A percentile compares a stretch with the other conserved stretches of the same genome.
These are phyloP conservation scores for Masnerella sp. DNA, from an alignment of 2,888 invertebrate genomes.

Conservation along the genomic window DNA sequence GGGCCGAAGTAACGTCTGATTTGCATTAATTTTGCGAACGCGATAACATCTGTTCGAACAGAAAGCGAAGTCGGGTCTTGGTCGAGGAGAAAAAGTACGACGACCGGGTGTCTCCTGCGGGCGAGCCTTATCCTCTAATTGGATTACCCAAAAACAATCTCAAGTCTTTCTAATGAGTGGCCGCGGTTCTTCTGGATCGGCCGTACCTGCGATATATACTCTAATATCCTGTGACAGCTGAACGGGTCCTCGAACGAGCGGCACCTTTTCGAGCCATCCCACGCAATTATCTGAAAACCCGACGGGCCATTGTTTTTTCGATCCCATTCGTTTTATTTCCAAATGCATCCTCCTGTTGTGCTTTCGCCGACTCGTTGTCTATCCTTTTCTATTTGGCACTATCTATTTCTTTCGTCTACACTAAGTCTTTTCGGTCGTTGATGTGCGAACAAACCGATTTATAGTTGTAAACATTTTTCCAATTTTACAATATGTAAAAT, in stretches of 20 bases:
- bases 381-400: slow-evolving; percentile 21
- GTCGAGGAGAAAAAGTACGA: slow-evolving; percentile 34
- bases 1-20: slow-evolving; percentile 32
- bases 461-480: too few relatives aligned
- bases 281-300: slow-evolving; percentile 73
- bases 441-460: neutral
- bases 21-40: slow-evolving; percentile 44
- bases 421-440: slow-evolving; percentile 13
- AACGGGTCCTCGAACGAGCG: slow-evolving; percentile 62
- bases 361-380: slow-evolving; percentile 12
- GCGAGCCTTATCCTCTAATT: slow-evolving; percentile 69
- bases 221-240: slow-evolving; percentile 71
- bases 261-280: slow-evolving; percentile 72
- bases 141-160: slow-evolving; percentile 72
- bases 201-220: slow-evolving; percentile 65
- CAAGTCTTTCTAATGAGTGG: slow-evolving; percentile 67
- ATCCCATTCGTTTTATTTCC: slow-evolving; percentile 16
- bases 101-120: slow-evolving; percentile 24
- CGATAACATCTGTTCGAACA: slow-evolving; percentile 51
- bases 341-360: slow-evolving; percentile 30
- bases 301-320: slow-evolving; percentile 43
- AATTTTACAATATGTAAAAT: too few relatives aligned
- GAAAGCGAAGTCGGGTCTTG: slow-evolving; percentile 35
- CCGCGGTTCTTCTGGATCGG: slow-evolving; percentile 48
- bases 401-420: neutral